These are phyloP conservation scores for Hypocryptadius cinnamomeus DNA, from an alignment of 2,113 vertebrate genomes.

Conservation along the genomic window DNA sequence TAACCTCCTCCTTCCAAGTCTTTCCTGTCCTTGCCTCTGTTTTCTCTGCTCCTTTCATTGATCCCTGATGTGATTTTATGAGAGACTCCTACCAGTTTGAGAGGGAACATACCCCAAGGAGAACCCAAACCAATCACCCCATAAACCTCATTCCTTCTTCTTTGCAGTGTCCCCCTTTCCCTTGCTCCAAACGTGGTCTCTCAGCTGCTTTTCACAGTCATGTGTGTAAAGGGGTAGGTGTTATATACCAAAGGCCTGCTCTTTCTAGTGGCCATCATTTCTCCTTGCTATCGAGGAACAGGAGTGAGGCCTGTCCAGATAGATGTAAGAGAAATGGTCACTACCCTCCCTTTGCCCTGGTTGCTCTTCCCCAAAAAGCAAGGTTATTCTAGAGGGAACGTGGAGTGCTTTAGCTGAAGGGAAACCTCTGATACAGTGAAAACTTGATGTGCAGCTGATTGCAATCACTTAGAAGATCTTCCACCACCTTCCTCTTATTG, in stretches of 20 bases:
- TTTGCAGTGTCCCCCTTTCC: neutral
- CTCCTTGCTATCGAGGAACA: neutral
- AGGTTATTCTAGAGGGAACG: neutral
- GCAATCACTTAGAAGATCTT: neutral
- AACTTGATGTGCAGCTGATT: neutral
- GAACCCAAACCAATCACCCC: constrained; percentile 48
- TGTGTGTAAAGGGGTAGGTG: neutral
- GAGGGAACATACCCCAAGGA: constrained; percentile 45
- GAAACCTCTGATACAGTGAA: neutral
- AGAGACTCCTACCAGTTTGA: constrained; percentile 49
- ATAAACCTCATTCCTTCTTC: neutral
- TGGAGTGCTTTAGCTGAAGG: neutral
- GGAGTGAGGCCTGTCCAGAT: neutral
- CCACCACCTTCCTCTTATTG: neutral
- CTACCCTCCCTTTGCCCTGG: neutral
- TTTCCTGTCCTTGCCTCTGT: neutral
- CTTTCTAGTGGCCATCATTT: neutral
- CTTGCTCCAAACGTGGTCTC: neutral
- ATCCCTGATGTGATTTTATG: constrained; percentile 46
- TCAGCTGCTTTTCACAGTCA: neutral
- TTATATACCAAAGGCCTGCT: constrained; percentile 1
- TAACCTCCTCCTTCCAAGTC: constrained; percentile 8
- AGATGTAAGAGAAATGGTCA: neutral
- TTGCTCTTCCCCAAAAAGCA: neutral
- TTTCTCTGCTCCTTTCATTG: constrained; percentile 5